These are phyloP conservation scores for Lasioglossum albipes DNA, from an alignment of 1,140 invertebrate genomes.

Conservation along the genomic window DNA sequence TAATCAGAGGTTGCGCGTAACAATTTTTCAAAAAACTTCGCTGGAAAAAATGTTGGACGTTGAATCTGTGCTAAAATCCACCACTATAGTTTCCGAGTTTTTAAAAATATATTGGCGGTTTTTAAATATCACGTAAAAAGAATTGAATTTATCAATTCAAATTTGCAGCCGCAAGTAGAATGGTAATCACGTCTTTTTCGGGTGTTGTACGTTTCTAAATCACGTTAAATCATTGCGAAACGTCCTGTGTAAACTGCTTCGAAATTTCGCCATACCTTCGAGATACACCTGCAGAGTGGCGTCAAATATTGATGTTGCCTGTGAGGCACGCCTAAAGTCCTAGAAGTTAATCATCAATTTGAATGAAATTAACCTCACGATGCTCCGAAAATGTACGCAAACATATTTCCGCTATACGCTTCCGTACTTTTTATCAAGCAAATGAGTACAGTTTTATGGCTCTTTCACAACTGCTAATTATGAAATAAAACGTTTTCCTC, in stretches of 20 bases:
- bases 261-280: not conserved
- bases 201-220: no score
- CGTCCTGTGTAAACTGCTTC: not conserved
- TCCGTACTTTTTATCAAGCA: not conserved
- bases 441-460: not conserved
- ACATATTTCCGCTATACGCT: not conserved
- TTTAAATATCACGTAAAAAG: no score
- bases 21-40: no score
- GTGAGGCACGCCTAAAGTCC: not conserved
- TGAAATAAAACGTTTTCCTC: not conserved
- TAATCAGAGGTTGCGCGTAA: no score
- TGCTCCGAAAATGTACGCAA: not conserved
- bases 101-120: no score
- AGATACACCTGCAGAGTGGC: not conserved
- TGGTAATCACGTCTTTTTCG: no score
- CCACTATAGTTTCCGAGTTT: no score
- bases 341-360: conserved; percentile 4
- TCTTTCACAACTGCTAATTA: not conserved
- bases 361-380: not conserved
- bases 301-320: not conserved
- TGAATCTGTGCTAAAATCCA: no score
- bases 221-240: no score
- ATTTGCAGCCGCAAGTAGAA: no score
- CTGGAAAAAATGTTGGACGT: no score
- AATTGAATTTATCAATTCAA: no score